Evolutionary conservation across 2,888 invertebrate genomes (phyloP), one percentile per base, ranked within the genome.

Genomic region (Rhopalosiphum nymphaeae): DNA sequence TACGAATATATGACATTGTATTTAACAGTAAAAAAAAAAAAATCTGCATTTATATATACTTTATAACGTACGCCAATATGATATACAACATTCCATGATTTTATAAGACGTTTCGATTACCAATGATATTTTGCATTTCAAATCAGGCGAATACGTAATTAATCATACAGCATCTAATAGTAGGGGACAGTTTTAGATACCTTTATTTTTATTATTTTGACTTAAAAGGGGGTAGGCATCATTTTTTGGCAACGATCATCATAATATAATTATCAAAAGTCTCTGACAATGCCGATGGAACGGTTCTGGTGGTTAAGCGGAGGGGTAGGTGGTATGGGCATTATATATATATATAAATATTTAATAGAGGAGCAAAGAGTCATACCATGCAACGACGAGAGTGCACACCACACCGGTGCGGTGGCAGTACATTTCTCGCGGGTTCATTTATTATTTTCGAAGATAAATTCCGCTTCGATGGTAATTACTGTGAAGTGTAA

Each of bases 401-500:
- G 21, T 21, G 16, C 26, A 67, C 46, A 42, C 42, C 29, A 16
- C 29, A 13, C 44, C 29, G 29, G 57, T 42, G 57, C 29, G 57
- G 46, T n/a, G 46, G 85, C 42, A 44, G 85, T 85, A 85, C 13
- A n/a, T 84, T 89, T 89, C 92, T 88, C 93, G 84, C 90, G 85
- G 90, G 94, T 91, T 91, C 94, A 94, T 94, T 91, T 94, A 91
- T 94, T 94, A 94, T 94, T 94, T 94, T 93, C 49, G 61, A 91
- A 94, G 85, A 94, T 94, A 91, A 94, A 94, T 94, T 94, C 90
- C 89, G 94, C 94, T 93, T 91, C 90, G 94, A 91, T 86, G 94
- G 94, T 94, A 94, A 94, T 94, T 94, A 94, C 94, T 90, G 90
- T 94, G 94, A 94, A 94, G 94, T 94, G 94, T 94, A 91, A 94